Evolutionary conservation across 23 tunicate species (phyloP), one percentile per base, ranked within the genome.

Genomic region (Trididemnum clinides): DNA sequence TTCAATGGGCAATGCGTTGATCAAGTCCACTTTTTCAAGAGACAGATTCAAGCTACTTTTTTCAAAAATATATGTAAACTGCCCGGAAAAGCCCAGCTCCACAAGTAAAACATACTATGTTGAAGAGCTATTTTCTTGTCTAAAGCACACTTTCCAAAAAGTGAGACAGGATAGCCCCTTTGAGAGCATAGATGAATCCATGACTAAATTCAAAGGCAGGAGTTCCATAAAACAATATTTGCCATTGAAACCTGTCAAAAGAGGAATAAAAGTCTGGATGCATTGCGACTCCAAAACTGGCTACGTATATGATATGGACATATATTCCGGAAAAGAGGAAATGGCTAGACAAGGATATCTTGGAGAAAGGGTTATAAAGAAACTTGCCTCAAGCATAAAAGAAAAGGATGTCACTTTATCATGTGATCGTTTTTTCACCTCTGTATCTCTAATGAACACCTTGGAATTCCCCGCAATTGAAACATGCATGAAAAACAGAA

Each of bases 341-440:
- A 26, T n/a, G 28, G 57, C 57, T 37, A 26, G 28, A 73, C 54
- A 73, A 73, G 57, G 80, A 37, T 37, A 21, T 73, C 80, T 73
- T 73, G 80, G 80, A 20, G 80, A 73, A 73, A 73, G 80, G 31
- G 57, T 73, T n/a, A n/a, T 73, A 39, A 73, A 73, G 57, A 73
- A 73, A 73, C 80, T 73, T 19, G 80, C 80, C 54, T 73, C 80
- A 73, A 73, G 57, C 80, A 36, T 73, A 78, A 57, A 78, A 78
- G 39, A 57, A 30, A 35, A 51, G 26, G 66, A 51, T 51, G 83
- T 51, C 81, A 74, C 81, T 74, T 30, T 66, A 66, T 36, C 75
- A 66, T 78, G 51, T 78, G 83, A 78, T 78, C 25, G 83, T 30
- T 78, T 78, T 51, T 73, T 78, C 39, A 78, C 83, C 51, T 78